Evolutionary conservation across 2,797 vertebrate genomes (phyloP).

Genomic region (Oreochromis grahami): DNA sequence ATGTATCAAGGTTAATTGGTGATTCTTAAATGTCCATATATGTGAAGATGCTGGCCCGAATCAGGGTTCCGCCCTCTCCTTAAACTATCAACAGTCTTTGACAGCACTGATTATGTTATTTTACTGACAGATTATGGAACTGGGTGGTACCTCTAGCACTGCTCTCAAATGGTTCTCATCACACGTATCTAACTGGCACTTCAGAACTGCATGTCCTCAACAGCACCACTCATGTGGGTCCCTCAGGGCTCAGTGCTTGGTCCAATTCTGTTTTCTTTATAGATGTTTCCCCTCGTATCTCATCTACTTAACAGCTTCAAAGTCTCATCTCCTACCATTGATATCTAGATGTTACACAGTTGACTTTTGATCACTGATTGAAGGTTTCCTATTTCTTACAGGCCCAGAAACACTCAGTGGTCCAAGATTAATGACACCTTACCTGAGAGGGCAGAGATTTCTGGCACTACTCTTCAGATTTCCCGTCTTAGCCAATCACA

Average conservation of each 20-base stretch:
- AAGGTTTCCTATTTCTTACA: slow-evolving; percentile 26
- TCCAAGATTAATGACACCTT: slow-evolving; percentile 87
- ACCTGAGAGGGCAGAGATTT: slow-evolving; percentile 83
- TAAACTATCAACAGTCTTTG: no score
- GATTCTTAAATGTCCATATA: neutral
- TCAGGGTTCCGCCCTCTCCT: neutral
- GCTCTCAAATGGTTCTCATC: neutral
- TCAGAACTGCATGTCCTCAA: neutral
- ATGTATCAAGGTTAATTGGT: neutral
- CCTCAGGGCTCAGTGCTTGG: neutral
- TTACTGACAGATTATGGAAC: no score
- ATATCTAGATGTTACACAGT: neutral
- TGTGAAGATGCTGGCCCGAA: neutral
- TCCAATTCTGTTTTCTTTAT: neutral
- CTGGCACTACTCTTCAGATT: slow-evolving; percentile 82
- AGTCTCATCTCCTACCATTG: neutral
- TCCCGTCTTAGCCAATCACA: slow-evolving; percentile 85
- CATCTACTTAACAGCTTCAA: neutral
- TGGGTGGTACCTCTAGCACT: no score
- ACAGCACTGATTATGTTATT: no score
- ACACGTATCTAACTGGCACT: neutral
- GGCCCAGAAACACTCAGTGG: slow-evolving; percentile 85
- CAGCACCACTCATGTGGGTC: fast-evolving
- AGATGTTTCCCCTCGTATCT: neutral
- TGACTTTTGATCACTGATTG: neutral